phyloP scores from a whole-genome alignment of 2,888 invertebrate genomes.

The Steromphala cineraria region DNA sequence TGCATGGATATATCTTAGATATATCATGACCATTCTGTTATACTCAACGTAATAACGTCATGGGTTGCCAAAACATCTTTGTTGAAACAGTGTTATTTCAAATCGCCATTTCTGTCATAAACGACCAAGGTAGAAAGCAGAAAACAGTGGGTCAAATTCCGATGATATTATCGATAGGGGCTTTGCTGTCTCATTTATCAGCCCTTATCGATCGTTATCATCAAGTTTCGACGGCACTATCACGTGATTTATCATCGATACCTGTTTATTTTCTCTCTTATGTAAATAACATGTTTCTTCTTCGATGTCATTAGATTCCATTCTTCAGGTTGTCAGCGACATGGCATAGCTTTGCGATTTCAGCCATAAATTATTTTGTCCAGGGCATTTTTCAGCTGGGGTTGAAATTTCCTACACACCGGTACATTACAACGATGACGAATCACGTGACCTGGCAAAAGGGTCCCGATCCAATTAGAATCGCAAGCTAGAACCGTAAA shows the following conservation, averaged over 20 bases:
- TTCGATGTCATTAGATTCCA: neutral
- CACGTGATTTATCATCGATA: slow-evolving; percentile 8
- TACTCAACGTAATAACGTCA: no score
- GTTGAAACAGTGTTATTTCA: no score
- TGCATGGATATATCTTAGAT: no score
- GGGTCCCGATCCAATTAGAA: neutral
- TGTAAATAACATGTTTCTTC: slow-evolving; percentile 5
- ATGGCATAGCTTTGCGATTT: slow-evolving; percentile 6
- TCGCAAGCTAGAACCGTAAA: neutral
- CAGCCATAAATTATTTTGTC: slow-evolving; percentile 8
- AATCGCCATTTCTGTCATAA: no score
- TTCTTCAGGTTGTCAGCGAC: slow-evolving; percentile 2
- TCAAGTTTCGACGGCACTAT: neutral
- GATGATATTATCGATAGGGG: neutral
- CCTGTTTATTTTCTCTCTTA: neutral
- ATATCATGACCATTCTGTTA: no score
- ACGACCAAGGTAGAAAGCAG: no score
- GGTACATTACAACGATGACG: slow-evolving; percentile 10
- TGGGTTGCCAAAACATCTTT: no score
- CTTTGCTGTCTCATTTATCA: neutral
- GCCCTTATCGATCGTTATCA: neutral
- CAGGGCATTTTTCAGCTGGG: neutral
- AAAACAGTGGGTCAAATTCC: neutral
- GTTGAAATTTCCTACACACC: slow-evolving; percentile 10
- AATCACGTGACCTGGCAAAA: slow-evolving; percentile 5